Evolutionary conservation across 1,140 invertebrate species (phyloP).

Genomic region (Hesperophylax magnus): DNA sequence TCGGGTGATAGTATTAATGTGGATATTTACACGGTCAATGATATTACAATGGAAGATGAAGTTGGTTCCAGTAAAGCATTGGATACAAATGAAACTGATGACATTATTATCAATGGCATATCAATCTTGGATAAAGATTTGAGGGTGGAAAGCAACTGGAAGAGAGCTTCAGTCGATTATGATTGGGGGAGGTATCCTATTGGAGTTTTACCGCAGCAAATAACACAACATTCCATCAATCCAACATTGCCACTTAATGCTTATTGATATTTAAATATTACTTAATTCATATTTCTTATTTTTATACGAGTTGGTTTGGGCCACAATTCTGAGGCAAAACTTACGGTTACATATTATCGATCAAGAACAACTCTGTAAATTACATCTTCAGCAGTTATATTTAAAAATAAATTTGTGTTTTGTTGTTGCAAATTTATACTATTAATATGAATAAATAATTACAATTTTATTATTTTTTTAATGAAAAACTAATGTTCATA

Average conservation of each 20-base stretch:
- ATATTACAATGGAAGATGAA: slow-evolving; percentile 21
- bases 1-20: slow-evolving; percentile 18
- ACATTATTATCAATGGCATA: no score
- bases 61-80: not conserved
- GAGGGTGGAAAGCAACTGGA: slow-evolving; percentile 59
- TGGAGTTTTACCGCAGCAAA: slow-evolving; percentile 66
- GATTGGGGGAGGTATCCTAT: slow-evolving; percentile 63
- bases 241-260: slow-evolving; percentile 13
- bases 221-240: not conserved
- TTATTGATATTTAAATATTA: not conserved
- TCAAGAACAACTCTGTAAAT: no score
- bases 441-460: no score
- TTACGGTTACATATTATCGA: no score
- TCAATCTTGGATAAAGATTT: slow-evolving; percentile 50
- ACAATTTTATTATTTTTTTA: no score
- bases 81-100: not conserved
- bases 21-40: slow-evolving; percentile 19
- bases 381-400: no score
- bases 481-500: no score
- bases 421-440: no score
- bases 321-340: no score
- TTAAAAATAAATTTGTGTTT: no score
- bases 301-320: no score
- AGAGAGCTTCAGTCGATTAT: slow-evolving; percentile 42
- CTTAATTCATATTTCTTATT: no score